Evolutionary conservation across 2,888 invertebrate species (phyloP).

Genomic region (Andrena dorsata): DNA sequence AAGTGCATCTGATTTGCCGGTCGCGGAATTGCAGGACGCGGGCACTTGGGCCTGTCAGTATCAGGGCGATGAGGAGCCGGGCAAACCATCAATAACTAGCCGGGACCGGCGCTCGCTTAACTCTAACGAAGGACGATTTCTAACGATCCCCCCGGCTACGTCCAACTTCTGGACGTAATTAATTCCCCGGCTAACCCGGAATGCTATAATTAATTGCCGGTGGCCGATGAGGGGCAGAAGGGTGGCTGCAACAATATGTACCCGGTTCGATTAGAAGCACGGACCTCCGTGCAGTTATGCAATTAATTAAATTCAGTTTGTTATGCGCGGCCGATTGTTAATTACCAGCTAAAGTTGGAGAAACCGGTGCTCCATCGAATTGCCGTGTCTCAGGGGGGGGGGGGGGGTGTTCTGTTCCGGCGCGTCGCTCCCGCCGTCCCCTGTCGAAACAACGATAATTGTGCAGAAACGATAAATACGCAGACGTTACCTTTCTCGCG

Average conservation of each 20-base stretch:
- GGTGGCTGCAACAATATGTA: slow-evolving; percentile 82
- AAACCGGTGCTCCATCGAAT: slow-evolving; percentile 48
- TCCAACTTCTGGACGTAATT: slow-evolving; percentile 84
- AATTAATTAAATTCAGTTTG: slow-evolving; percentile 84
- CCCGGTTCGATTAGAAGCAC: slow-evolving; percentile 81
- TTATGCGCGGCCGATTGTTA: slow-evolving; percentile 80
- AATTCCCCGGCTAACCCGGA: slow-evolving; percentile 84
- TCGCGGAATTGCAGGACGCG: slow-evolving; percentile 39
- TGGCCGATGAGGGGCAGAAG: slow-evolving; percentile 73
- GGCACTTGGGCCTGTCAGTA: slow-evolving; percentile 59
- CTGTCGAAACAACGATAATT: slow-evolving; percentile 47
- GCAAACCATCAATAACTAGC: slow-evolving; percentile 71
- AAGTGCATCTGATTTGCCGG: slow-evolving; percentile 49
- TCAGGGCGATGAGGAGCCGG: slow-evolving; percentile 66
- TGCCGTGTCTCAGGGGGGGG: slow-evolving; percentile 31
- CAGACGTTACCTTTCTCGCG: not conserved
- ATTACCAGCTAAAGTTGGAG: slow-evolving; percentile 76
- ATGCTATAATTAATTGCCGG: slow-evolving; percentile 85
- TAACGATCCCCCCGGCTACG: slow-evolving; percentile 80
- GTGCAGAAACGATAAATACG: slow-evolving; percentile 8
- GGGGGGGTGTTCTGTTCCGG: slow-evolving; percentile 27
- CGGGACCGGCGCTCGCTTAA: slow-evolving; percentile 68
- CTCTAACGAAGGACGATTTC: slow-evolving; percentile 80
- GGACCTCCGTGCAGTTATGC: slow-evolving; percentile 78
- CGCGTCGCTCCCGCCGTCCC: not conserved